A percentile compares a stretch with the other conserved stretches of the same genome.
These are phyloP conservation scores for Cranoglanis bouderius DNA, from an alignment of 2,113 vertebrate species.

Conservation along the genomic window DNA sequence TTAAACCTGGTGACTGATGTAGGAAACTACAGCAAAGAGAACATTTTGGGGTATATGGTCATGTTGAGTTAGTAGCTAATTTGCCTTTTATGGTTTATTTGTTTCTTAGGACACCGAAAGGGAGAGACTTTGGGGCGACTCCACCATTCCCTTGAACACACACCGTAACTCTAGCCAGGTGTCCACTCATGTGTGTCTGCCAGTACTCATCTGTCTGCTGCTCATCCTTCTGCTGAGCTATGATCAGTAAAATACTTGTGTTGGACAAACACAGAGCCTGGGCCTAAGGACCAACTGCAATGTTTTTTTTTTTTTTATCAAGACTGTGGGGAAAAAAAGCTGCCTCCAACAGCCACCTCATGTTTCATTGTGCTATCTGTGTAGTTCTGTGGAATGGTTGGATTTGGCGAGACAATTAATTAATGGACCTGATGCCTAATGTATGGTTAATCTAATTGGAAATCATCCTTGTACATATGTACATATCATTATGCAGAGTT, in stretches of 20 bases:
- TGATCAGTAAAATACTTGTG: slow-evolving; percentile 59
- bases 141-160: slow-evolving; percentile 66
- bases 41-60: neutral
- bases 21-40: neutral
- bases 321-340: slow-evolving; percentile 14
- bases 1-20: neutral
- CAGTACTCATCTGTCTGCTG: slow-evolving; percentile 57
- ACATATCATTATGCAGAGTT: slow-evolving; percentile 61
- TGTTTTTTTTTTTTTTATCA: slow-evolving; percentile 31
- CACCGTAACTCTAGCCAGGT: slow-evolving; percentile 61
- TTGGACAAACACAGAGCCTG: slow-evolving; percentile 41
- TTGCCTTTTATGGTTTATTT: slow-evolving; percentile 34
- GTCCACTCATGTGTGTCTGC: slow-evolving; percentile 47
- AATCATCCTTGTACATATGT: slow-evolving; percentile 64
- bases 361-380: slow-evolving; percentile 47
- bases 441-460: slow-evolving; percentile 16
- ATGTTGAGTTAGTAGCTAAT: neutral
- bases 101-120: slow-evolving; percentile 66
- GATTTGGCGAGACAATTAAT: slow-evolving; percentile 36
- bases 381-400: slow-evolving; percentile 44
- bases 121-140: slow-evolving; percentile 66
- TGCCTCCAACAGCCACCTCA: neutral
- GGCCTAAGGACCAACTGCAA: slow-evolving; percentile 34
- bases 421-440: slow-evolving; percentile 37
- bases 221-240: slow-evolving; percentile 59